phyloP scores from a whole-genome alignment of 2,113 vertebrate genomes.

The Caracal caracal region DNA sequence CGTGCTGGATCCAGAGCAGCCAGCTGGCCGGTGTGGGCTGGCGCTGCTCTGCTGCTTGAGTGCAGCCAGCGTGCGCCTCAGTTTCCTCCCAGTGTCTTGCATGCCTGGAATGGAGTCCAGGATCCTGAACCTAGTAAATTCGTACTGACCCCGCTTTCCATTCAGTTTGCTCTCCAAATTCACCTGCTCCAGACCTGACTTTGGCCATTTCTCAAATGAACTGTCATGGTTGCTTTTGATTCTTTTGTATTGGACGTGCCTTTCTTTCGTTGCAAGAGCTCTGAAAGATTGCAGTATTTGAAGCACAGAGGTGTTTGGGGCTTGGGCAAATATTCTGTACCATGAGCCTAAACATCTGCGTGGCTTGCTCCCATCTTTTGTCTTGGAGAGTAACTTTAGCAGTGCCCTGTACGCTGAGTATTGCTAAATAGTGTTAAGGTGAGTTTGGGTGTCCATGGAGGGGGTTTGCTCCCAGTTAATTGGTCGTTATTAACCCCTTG shows the following conservation, averaged over 20 bases:
- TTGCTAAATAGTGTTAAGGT: neutral
- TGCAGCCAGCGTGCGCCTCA: neutral
- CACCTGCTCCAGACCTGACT: neutral
- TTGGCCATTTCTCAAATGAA: neutral
- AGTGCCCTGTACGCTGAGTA: neutral
- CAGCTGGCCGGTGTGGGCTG: neutral
- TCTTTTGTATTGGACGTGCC: neutral
- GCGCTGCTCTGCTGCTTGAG: neutral
- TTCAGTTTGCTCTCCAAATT: conserved; percentile 9
- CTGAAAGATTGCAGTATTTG: neutral
- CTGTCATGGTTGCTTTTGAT: neutral
- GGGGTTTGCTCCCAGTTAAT: neutral
- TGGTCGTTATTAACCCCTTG: neutral
- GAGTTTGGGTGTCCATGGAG: neutral
- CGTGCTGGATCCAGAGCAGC: neutral
- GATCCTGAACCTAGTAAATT: neutral
- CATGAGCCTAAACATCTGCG: neutral
- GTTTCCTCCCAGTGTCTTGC: neutral
- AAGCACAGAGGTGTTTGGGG: neutral
- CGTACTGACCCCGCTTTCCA: neutral
- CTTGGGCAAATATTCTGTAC: neutral
- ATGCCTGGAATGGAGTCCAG: neutral
- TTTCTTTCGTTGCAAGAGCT: neutral
- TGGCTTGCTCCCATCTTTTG: neutral
- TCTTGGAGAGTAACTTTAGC: conserved; percentile 18